Evolutionary conservation across 2,797 vertebrate genomes (phyloP).

Genomic region (Silurus aristotelis): DNA sequence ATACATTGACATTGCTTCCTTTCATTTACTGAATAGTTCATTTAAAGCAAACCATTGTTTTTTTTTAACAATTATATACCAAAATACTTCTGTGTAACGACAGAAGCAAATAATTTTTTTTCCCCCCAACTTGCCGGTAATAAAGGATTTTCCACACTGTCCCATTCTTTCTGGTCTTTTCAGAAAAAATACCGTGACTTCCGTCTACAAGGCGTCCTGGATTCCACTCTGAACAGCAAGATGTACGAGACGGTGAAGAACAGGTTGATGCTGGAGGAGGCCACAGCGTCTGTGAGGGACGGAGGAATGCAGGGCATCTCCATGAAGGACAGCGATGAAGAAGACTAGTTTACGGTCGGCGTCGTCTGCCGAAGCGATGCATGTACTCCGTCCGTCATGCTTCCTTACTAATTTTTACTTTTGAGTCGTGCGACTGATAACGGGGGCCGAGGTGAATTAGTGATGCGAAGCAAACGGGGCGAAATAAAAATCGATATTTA

Average conservation of each 20-base stretch:
- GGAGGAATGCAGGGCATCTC: slow-evolving; percentile 96
- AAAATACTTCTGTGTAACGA: not conserved
- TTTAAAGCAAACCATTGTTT: not conserved
- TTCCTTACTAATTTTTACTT: slow-evolving; percentile 41
- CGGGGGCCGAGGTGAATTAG: slow-evolving; percentile 54
- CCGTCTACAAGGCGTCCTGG: slow-evolving; percentile 96
- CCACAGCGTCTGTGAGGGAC: slow-evolving; percentile 92
- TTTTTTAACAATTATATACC: not conserved
- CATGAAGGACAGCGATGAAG: slow-evolving; percentile 98
- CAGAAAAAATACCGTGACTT: slow-evolving; percentile 99
- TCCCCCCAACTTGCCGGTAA: not conserved
- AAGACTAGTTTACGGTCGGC: slow-evolving; percentile 77
- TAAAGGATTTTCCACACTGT: not conserved
- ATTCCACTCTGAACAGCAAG: slow-evolving; percentile 98
- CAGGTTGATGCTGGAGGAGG: slow-evolving; percentile 94
- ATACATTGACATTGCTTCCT: not conserved
- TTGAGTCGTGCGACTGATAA: slow-evolving; percentile 51
- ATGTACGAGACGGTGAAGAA: slow-evolving; percentile 97
- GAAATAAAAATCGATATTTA: slow-evolving; percentile 50
- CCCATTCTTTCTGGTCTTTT: slow-evolving; percentile 44
- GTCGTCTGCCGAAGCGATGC: slow-evolving; percentile 43
- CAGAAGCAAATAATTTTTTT: not conserved
- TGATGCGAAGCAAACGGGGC: slow-evolving; percentile 64
- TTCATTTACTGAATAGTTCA: not conserved
- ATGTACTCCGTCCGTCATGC: slow-evolving; percentile 47